Evolutionary conservation across 2,113 vertebrate genomes (phyloP).

Genomic region (Struthio camelus): DNA sequence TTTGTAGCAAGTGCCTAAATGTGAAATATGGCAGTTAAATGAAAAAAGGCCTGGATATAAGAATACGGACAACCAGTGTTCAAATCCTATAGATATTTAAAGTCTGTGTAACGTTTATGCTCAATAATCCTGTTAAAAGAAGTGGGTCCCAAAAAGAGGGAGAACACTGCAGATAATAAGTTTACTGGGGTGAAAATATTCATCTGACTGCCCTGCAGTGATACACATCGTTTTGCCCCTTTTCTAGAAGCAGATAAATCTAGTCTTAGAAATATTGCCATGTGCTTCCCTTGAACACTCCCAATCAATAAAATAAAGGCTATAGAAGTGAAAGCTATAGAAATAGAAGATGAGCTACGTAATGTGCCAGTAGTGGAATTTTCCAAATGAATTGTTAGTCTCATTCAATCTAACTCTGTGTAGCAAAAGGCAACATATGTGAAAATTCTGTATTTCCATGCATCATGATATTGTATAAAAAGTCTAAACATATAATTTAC

Average conservation of each 20-base stretch:
- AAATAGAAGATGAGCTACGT: constrained; percentile 17
- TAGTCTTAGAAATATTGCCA: background rate
- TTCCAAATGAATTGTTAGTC: constrained; percentile 32
- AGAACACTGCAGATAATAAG: background rate
- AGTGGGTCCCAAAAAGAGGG: background rate
- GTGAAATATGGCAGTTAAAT: background rate
- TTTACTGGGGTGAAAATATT: background rate
- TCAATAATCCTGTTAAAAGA: background rate
- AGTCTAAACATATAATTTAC: background rate
- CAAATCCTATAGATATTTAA: background rate
- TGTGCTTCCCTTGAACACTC: background rate
- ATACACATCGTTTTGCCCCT: background rate
- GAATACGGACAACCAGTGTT: no score
- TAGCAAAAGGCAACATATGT: constrained; percentile 41
- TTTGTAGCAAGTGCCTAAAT: background rate
- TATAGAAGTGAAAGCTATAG: background rate
- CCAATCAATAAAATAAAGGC: constrained; percentile 39
- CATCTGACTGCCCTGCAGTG: background rate
- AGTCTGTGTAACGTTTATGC: background rate
- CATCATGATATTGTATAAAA: background rate
- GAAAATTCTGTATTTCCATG: background rate
- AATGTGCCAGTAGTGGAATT: constrained; percentile 19
- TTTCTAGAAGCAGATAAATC: background rate
- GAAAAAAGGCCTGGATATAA: no score
- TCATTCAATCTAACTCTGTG: constrained; percentile 43